Percentiles rank a stretch among this genome's conserved stretches.
Conservation (phyloP, 1,140 invertebrate species). For the Drosophila pachea region DNA sequence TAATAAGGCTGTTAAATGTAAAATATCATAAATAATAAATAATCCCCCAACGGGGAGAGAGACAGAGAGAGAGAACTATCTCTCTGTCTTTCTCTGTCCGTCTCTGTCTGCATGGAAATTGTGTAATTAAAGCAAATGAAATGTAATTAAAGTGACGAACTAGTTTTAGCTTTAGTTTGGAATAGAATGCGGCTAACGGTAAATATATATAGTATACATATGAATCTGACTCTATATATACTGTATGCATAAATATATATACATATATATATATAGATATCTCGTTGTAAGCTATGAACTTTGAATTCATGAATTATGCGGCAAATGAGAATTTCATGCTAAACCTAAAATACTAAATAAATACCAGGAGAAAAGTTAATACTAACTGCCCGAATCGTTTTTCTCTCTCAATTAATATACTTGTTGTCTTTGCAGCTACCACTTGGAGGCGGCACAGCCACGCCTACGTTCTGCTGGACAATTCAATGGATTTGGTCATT, state of each 20-base stretch:
- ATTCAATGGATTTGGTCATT: conserved; percentile 75
- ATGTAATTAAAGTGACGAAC: conserved; percentile 65
- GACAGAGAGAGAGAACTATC: conserved; percentile 29
- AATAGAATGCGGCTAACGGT: conserved; percentile 52
- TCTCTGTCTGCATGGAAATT: conserved; percentile 48
- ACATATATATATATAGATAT: conserved; percentile 21
- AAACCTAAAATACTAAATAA: conserved; percentile 70
- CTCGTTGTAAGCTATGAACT: conserved; percentile 51
- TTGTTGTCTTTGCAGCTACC: conserved; percentile 51
- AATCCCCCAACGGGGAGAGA: conserved; percentile 15
- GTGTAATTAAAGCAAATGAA: conserved; percentile 72
- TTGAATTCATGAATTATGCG: conserved; percentile 69
- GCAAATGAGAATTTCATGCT: conserved; percentile 41
- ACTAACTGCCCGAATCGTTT: conserved; percentile 11
- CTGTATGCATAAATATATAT: conserved; percentile 1
- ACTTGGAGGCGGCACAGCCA: conserved; percentile 72
- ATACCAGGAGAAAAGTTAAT: conserved; percentile 23
- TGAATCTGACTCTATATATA: no score
- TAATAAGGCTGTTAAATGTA: conserved; percentile 79
- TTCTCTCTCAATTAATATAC: conserved; percentile 25
- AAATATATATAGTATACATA: conserved; percentile 8
- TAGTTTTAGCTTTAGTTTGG: conserved; percentile 70
- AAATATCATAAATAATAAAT: conserved; percentile 75
- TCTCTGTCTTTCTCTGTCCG: background rate
- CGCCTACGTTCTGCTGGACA: conserved; percentile 71